Evolutionary conservation across 2,888 invertebrate species (phyloP), one percentile per base, ranked within the genome.

Genomic region (Syrphus vitripennis): DNA sequence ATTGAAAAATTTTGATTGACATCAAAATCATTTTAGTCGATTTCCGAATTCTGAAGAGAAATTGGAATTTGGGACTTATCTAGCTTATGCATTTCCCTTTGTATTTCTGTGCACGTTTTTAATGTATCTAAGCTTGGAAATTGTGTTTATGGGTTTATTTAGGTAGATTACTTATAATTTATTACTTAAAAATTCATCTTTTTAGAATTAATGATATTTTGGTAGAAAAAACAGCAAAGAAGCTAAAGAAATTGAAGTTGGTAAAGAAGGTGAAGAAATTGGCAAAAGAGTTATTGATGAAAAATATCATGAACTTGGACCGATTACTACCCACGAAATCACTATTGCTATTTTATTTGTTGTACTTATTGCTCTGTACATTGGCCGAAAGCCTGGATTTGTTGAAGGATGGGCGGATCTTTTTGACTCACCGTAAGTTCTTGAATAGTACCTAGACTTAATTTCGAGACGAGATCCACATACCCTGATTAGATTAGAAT

Each of bases 341-440:
- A 93, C 94, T 9, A 95, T 97, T 0, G 95, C 95, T 0, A 34
- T 94, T 0, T 92, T 96, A 55, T 98, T 98, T 91, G 88, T 95
- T 14, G 76, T 95, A 0, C 95, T 97, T 0, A 95, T 98, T 21
- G 88, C 95, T 45, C 93, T 98, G 77, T 97, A 98, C 95, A 96
- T 98, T 91, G 96, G 97, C 91, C 94, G 97, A 26, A 95, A 95
- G 82, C 98, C 98, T 0, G 96, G 97, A 74, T 96, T 98, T 90
- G 94, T 97, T 87, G 93, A 93, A 0, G 98, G 98, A 0, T 98
- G 98, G 97, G 96, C 96, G 0, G 94, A 94, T 71, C 91, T 89
- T 0, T 74, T 91, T 0, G 88, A 88, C 21, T 75, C 83, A 1
- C 78, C 87, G 90, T 90, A 70, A 88, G 88, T 76, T 4, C 1